Conservation (phyloP, 23 tunicate genomes). For the Diplosoma virens region DNA sequence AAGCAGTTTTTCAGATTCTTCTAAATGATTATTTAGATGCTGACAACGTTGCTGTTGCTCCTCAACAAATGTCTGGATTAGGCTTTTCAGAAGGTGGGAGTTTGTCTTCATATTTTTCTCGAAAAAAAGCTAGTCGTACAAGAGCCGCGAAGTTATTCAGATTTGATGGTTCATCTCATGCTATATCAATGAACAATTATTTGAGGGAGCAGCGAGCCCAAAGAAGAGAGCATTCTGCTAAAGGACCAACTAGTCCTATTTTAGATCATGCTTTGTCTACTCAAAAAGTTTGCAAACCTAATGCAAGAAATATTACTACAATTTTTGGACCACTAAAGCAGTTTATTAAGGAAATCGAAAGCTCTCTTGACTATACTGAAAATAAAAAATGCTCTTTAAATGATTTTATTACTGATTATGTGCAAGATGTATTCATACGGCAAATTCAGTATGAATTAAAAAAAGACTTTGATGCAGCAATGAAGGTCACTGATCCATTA, state of each 20-base stretch:
- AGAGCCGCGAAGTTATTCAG: constrained; percentile 73
- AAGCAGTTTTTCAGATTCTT: constrained; percentile 70
- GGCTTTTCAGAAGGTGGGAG: constrained; percentile 60
- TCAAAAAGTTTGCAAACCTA: constrained; percentile 92
- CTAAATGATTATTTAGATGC: constrained; percentile 89
- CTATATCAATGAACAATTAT: constrained; percentile 96
- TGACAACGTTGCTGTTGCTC: constrained; percentile 62
- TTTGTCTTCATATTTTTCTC: constrained; percentile 77
- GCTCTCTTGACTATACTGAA: constrained; percentile 22
- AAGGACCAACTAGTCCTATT: constrained; percentile 20
- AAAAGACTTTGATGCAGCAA: constrained; percentile 90
- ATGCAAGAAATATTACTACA: constrained; percentile 76
- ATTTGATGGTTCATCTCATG: constrained; percentile 95
- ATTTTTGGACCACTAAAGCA: constrained; percentile 81
- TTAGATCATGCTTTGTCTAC: constrained; percentile 75
- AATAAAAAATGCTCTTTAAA: constrained; percentile 59
- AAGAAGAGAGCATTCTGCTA: constrained; percentile 37
- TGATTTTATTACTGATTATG: constrained; percentile 91
- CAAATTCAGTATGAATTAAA: constrained; percentile 88
- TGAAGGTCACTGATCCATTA: constrained; percentile 94
- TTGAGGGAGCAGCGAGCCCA: constrained; percentile 90
- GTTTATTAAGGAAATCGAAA: constrained; percentile 84
- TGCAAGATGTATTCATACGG: constrained; percentile 90
- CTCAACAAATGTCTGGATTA: constrained; percentile 40
- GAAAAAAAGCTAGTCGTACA: constrained; percentile 47